These are phyloP conservation scores for Meganola albula DNA, from an alignment of 2,888 invertebrate species.

Conservation along the genomic window DNA sequence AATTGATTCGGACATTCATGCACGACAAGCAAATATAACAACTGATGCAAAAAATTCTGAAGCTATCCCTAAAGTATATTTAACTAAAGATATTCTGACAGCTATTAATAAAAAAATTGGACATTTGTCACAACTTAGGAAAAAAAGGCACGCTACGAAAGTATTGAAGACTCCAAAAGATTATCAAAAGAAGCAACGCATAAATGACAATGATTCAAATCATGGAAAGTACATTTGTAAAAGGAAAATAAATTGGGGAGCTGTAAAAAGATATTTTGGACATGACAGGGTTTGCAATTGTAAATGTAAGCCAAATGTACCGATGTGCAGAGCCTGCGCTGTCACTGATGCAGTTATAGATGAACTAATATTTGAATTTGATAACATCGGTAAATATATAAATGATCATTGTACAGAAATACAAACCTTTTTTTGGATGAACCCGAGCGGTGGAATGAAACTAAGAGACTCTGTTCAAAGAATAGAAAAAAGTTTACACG, in stretches of 20 bases:
- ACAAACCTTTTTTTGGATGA: constrained; percentile 59
- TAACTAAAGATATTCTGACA: constrained; percentile 45
- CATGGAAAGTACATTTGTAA: constrained; percentile 4
- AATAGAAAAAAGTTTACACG: constrained; percentile 45
- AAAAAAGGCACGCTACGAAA: constrained; percentile 7
- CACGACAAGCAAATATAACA: constrained; percentile 12
- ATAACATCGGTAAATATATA: constrained; percentile 54
- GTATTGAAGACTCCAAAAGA: constrained; percentile 7
- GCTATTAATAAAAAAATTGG: constrained; percentile 44
- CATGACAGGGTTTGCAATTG: constrained; percentile 52
- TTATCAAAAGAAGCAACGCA: neutral
- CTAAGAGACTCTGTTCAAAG: constrained; percentile 48
- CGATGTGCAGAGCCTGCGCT: constrained; percentile 56
- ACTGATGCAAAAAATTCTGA: constrained; percentile 25
- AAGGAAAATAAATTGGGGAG: constrained; percentile 39
- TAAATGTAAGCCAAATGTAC: constrained; percentile 44
- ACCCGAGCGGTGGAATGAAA: constrained; percentile 54
- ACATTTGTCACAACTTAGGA: constrained; percentile 22
- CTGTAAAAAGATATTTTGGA: constrained; percentile 44
- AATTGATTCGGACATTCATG: constrained; percentile 19
- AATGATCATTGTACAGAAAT: constrained; percentile 60
- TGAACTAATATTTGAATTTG: constrained; percentile 56
- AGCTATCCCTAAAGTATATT: constrained; percentile 30
- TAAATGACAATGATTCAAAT: neutral
- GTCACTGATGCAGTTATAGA: constrained; percentile 55